Percentiles rank a stretch among this genome's conserved stretches.
Conservation (phyloP, 2,797 vertebrate species). For the Gambelia wislizenii region DNA sequence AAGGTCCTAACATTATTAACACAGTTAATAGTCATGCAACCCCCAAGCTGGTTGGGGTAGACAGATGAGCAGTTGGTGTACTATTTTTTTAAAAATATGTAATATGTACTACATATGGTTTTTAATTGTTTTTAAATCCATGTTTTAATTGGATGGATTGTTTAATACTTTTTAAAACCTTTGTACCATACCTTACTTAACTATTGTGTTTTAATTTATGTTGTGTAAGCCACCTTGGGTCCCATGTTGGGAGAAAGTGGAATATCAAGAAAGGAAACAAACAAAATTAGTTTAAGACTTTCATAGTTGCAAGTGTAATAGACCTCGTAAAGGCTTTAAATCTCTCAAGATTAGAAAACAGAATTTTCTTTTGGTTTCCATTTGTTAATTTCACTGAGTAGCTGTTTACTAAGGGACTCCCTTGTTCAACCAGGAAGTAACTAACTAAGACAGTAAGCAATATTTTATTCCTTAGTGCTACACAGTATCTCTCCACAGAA, state of each 20-base stretch:
- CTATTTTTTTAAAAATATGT: no score
- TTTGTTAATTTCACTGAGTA: not conserved
- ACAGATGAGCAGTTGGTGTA: no score
- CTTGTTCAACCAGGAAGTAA: not conserved
- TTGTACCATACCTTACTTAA: no score
- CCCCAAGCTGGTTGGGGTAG: no score
- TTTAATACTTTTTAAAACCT: no score
- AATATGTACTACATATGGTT: no score
- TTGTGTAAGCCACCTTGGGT: no score
- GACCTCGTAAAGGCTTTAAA: not conserved
- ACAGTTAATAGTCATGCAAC: not conserved
- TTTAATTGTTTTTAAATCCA: no score
- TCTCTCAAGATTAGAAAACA: not conserved
- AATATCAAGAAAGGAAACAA: no score
- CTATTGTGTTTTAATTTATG: no score
- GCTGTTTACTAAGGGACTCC: not conserved
- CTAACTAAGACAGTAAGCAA: not conserved
- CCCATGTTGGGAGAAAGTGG: no score
- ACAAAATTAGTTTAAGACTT: not conserved
- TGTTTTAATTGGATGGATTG: no score
- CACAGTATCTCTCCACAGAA: not conserved
- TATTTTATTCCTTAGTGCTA: not conserved
- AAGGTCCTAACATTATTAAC: not conserved
- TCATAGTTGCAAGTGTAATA: not conserved
- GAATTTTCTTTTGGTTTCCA: not conserved